Percentiles rank a stretch among this genome's conserved stretches.
Evolutionary conservation across 2,113 vertebrate species (phyloP).

Genomic region (Marmota monax): DNA sequence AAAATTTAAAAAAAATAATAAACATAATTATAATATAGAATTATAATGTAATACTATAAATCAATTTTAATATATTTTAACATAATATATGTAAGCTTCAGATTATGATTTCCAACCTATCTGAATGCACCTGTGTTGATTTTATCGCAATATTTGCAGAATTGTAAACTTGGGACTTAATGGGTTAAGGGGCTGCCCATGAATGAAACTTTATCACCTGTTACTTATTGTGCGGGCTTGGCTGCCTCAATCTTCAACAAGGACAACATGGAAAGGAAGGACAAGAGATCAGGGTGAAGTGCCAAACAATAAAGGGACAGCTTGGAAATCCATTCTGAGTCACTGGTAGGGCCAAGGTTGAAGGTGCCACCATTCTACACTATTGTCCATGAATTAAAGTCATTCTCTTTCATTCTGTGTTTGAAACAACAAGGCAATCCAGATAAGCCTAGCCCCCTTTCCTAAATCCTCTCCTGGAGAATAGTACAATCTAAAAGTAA

Average conservation of each 20-base stretch:
- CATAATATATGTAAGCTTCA: too few relatives aligned
- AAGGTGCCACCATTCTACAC: not conserved
- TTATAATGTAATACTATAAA: too few relatives aligned
- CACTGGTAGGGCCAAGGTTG: not conserved
- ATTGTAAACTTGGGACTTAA: too few relatives aligned
- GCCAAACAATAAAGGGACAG: not conserved
- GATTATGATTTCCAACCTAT: too few relatives aligned
- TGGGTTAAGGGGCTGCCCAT: not conserved
- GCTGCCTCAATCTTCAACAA: not conserved
- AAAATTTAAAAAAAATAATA: too few relatives aligned
- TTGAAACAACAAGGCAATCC: constrained; percentile 10
- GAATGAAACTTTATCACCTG: not conserved
- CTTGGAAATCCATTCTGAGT: not conserved
- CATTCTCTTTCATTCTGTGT: not conserved
- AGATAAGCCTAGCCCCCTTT: not conserved
- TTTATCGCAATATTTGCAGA: too few relatives aligned
- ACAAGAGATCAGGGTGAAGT: not conserved
- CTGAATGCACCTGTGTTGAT: too few relatives aligned
- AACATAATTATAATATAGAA: too few relatives aligned
- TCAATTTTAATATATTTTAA: too few relatives aligned
- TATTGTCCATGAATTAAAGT: not conserved
- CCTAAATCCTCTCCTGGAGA: not conserved
- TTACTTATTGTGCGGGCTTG: not conserved
- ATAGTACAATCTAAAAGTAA: not conserved
- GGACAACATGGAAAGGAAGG: not conserved